Evolutionary conservation across 2,113 vertebrate genomes (phyloP), one percentile per base, ranked within the genome.

Genomic region (Camelus bactrianus): DNA sequence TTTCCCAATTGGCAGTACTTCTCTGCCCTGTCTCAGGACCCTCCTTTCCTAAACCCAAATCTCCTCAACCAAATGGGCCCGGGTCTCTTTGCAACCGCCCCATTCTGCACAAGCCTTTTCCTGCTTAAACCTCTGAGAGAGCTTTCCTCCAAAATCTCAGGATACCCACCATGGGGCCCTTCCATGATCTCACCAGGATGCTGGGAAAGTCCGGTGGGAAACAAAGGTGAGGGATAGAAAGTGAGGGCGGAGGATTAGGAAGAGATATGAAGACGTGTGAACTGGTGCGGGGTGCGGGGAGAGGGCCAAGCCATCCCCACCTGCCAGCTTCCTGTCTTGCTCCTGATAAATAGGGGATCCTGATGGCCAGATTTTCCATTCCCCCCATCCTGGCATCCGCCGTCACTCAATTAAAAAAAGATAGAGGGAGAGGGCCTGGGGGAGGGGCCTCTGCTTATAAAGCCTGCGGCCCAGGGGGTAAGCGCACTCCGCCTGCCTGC

Each of bases 341-440:
- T 28, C 6, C 5, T 97, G 98, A 98, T 98, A 98, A 98, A 98
- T 75, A 97, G 97, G 7, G 70, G 86, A 5, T 85, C 54, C 0
- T 2, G 82, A 93, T 92, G 96, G 81, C 98, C 98, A 98, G 97
- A 97, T 96, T 98, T 98, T 98, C 98, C 98, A 98, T 90, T 97
- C 84, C 94, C 98, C 98, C 67, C 26, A 92, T 52, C 84, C 94
- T 96, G 4, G 80, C 0, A 54, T 82, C 93, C 50, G 5, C 80
- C 56, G 97, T 98, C 98, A 98, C 98, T 98, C 84, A 92, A 96
- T 98, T 98, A 96, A 96, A 97, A 98, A 98, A 98, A 97, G 96
- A 98, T 79, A 98, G 97, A 72, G 67, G 65, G 85, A 80, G 95
- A 92, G 11, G 89, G 91, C 58, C 72, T 69, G 82, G 80, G 91